Base-by-base conservation (phyloP, 2,113 vertebrate genomes). In the Cebidichthys violaceus region DNA sequence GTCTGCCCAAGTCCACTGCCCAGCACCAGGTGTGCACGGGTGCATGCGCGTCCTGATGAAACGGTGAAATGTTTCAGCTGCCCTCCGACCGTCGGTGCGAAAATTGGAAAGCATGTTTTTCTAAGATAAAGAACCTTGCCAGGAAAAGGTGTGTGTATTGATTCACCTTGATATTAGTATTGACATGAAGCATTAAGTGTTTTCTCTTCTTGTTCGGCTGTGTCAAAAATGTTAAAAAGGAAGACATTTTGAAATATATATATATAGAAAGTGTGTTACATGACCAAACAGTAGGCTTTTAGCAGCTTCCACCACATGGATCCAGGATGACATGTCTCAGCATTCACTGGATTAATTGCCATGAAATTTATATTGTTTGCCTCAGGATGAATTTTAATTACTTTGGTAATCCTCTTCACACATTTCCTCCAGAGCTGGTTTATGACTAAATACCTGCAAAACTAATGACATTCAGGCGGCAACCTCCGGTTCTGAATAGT, bases 1-100 rank as follows among this genome's bases (percentile, higher is more conserved):
- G 90, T 77, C 75, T 75, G 80, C 75, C 80, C 29, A 1, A 67
- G 81, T 61, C 79, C 47, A 73, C 71, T 83, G 79, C 79, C 84
- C 78, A 22, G 22, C 71, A 1, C 47, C 2, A 0, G 10, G 27
- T 43, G 14, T 47, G 67, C 3, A 8, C 9, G 5, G 4, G 31
- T 59, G 45, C 35, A 9, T 29, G 22, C n/a, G 10, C 22, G 9
- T 77, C 27, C 24, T 37, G 13, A 39, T 62, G 57, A 11, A 15
- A 29, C 55, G 43, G 77, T 64, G 47, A 80, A 76, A 66, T 61
- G 60, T 73, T n/a, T 69, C 29, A 15, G 41, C 75, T 59, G 61
- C 60, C 50, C 70, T 72, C 75, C 45, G 47, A 75, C 64, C 69
- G n/a, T 13, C 33, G 57, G 24, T 52, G 79, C 29, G 65, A 31